A percentile compares a stretch with the other conserved stretches of the same genome.
phyloP scores from a whole-genome alignment of 2,113 vertebrate species.

The Epinephelus lanceolatus region DNA sequence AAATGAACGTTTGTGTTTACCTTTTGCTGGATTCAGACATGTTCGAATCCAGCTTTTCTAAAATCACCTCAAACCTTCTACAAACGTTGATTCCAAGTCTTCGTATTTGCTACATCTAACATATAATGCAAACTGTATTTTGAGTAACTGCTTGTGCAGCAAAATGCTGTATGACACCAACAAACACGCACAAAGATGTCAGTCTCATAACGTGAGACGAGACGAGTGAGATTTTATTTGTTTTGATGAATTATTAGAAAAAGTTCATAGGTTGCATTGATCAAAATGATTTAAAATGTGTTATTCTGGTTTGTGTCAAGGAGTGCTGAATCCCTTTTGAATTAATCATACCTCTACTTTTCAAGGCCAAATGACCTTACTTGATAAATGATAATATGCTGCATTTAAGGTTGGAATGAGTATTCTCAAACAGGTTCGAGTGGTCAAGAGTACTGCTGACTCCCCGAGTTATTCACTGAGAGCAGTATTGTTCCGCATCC shows the following conservation, averaged over 20 bases:
- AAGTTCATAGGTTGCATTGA: not conserved
- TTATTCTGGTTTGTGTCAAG: not conserved
- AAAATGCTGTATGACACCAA: not conserved
- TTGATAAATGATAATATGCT: not conserved
- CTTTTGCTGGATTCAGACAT: too few species aligned
- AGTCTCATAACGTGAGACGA: too few species aligned
- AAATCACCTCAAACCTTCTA: not conserved
- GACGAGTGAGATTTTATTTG: not conserved
- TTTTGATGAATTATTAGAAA: not conserved
- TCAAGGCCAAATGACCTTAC: not conserved
- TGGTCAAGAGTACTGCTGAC: conserved; percentile 3
- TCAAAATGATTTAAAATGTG: not conserved
- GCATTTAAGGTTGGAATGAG: not conserved
- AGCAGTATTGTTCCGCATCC: not conserved
- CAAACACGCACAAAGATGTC: not conserved
- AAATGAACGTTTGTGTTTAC: too few species aligned
- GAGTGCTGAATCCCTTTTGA: not conserved
- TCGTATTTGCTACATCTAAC: not conserved
- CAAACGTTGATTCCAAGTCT: not conserved
- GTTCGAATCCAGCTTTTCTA: too few species aligned
- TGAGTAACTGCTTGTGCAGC: not conserved
- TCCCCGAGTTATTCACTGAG: not conserved
- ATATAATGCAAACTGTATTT: not conserved
- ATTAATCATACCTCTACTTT: not conserved
- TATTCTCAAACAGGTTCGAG: not conserved